Evolutionary conservation across 1,140 invertebrate genomes (phyloP), one percentile per base, ranked within the genome.

Genomic region (Drosophila eugracilis): DNA sequence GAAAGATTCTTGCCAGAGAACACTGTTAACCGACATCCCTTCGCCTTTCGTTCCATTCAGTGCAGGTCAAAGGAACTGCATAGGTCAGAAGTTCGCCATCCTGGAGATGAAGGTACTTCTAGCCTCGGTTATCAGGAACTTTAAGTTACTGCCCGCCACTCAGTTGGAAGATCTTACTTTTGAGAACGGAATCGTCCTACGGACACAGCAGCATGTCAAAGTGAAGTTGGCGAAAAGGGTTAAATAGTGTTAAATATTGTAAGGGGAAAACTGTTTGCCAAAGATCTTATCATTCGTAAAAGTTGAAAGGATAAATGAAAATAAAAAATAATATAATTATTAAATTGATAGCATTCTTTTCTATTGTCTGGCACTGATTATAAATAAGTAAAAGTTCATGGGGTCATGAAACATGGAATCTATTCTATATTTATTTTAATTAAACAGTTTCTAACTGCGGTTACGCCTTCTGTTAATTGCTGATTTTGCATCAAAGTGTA

Each of bases 1-100:
- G 96, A 97, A n/a, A 91, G 96, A 75, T 97, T 97, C 91, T 75
- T 62, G 71, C 47, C 92, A 94, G 89, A 97, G 96, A 92, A 89
- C 93, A 36, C 85, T 12, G 12, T 90, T 54, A 75, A 91, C 81
- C 60, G 92, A 12, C 88, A 91, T 91, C 92, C 89, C 0, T 94
- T 92, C 63, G 75, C 93, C 2, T 95, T 93, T 78, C n/a, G 91
- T 95, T 36, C 95, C 95, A 22, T 96, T 96, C 70, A 91, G 89
- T 75, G 90, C 89, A 0, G 89, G 90, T 5, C 78, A 89, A 15
- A 54, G 90, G 4, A 91, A 91, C 47, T 91, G 90, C 39, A 91
- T 91, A 53, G 90, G 84, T 0, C 84, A 89, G 30, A 92, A 92
- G 75, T 93, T 92, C 75, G 92, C 92, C 10, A 83, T 93, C 44